Conservation (phyloP, 2,797 vertebrate species). For the Hylomyscus alleni region DNA sequence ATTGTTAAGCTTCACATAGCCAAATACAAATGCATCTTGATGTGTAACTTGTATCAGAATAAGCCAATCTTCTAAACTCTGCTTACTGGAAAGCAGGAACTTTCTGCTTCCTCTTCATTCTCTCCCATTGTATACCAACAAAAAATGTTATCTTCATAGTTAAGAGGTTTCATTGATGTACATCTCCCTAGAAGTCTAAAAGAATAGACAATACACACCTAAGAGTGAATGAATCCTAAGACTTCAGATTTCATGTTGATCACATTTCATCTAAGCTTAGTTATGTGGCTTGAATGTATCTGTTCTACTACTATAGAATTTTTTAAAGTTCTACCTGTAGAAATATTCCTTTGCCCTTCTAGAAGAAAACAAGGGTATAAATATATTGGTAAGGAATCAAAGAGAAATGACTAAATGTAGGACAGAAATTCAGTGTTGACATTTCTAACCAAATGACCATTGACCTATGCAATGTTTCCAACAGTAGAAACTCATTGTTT, state of each 20-base stretch:
- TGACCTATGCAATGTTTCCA: not conserved
- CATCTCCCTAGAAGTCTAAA: conserved; percentile 31
- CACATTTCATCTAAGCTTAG: not conserved
- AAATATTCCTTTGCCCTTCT: not conserved
- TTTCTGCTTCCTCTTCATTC: not conserved
- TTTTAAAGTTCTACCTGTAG: not conserved
- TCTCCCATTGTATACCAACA: not conserved
- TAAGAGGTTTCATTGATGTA: not conserved
- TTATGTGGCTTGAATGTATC: not conserved
- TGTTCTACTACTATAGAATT: not conserved
- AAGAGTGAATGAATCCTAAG: not conserved
- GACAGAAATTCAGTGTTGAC: not conserved
- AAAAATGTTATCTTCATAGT: not conserved
- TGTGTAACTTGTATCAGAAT: not conserved
- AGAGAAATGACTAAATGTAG: not conserved
- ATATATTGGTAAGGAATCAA: not conserved
- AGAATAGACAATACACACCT: not conserved
- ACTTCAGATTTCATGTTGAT: not conserved
- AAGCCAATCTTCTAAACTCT: not conserved
- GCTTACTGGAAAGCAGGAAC: not conserved
- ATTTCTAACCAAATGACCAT: not conserved
- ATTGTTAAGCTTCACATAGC: not conserved
- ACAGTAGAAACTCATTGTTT: not conserved
- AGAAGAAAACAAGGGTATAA: not conserved
- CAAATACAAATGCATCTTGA: not conserved